These are phyloP conservation scores for Notoglanidium macrostoma DNA, from an alignment of 2,797 vertebrate genomes.

Conservation along the genomic window DNA sequence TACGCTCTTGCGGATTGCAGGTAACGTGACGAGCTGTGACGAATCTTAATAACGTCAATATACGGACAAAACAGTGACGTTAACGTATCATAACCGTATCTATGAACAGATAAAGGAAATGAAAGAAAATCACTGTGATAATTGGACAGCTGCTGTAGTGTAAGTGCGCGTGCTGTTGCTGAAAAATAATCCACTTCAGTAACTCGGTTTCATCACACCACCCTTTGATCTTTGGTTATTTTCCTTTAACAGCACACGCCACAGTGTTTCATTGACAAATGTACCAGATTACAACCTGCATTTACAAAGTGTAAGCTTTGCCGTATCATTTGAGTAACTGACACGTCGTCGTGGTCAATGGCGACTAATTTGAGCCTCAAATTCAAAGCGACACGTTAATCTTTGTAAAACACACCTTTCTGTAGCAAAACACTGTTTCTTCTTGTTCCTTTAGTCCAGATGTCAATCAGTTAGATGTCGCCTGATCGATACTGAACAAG, in stretches of 20 bases:
- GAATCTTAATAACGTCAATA: background rate
- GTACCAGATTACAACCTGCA: conserved; percentile 14
- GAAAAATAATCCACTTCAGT: background rate
- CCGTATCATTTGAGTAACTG: conserved; percentile 22
- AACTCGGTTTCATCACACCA: background rate
- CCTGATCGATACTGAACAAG: conserved; percentile 37
- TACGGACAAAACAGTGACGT: background rate
- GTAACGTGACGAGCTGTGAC: background rate
- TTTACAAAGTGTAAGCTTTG: background rate
- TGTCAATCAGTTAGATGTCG: conserved; percentile 26
- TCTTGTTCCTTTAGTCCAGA: conserved; percentile 12
- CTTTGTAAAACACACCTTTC: conserved; percentile 6
- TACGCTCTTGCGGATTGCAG: background rate
- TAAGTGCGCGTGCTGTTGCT: background rate
- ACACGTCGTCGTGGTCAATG: conserved; percentile 14
- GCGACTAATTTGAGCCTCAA: conserved; percentile 19
- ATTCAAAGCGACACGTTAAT: conserved; percentile 4
- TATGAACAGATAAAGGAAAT: background rate
- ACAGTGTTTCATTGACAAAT: background rate
- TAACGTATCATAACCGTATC: background rate
- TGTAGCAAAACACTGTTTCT: background rate
- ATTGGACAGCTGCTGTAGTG: background rate
- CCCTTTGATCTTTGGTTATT: background rate
- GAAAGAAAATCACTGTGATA: background rate
- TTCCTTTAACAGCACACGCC: background rate